phyloP scores from a whole-genome alignment of 2,797 vertebrate genomes.

The Sarcoramphus papa region DNA sequence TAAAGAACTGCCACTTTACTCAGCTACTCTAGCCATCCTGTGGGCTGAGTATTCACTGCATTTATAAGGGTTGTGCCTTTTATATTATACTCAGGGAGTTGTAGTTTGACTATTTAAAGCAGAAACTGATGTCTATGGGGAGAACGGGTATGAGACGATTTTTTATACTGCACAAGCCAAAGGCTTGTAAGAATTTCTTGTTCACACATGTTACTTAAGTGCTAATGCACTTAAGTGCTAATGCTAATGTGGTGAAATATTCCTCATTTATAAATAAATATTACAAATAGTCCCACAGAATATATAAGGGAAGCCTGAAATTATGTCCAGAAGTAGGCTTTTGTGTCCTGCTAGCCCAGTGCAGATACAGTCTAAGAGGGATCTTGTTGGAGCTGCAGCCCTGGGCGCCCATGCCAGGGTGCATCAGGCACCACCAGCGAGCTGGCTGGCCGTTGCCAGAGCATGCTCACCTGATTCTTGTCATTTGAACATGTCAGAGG shows the following conservation, averaged over 20 bases:
- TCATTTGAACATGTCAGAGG: not conserved
- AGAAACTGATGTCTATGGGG: not conserved
- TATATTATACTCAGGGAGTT: not conserved
- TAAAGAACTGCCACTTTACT: not conserved
- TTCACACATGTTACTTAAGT: not conserved
- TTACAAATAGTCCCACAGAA: constrained; percentile 6
- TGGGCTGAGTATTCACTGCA: not conserved
- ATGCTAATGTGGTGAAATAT: not conserved
- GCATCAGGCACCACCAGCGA: not conserved
- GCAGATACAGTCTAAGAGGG: not conserved
- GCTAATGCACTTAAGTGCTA: not conserved
- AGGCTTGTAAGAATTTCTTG: not conserved
- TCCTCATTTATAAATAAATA: constrained; percentile 7
- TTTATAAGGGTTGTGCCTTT: not conserved
- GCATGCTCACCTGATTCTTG: not conserved
- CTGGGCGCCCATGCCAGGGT: not conserved
- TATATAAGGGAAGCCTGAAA: not conserved
- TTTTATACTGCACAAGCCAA: not conserved
- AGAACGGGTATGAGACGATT: not conserved
- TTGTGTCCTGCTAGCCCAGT: not conserved
- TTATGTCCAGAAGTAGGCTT: not conserved
- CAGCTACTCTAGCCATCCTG: not conserved
- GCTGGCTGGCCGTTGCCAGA: not conserved
- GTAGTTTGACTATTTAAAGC: not conserved
- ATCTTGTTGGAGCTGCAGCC: not conserved